Evolutionary conservation across 2,113 vertebrate genomes (phyloP).

Genomic region (Cervus canadensis): DNA sequence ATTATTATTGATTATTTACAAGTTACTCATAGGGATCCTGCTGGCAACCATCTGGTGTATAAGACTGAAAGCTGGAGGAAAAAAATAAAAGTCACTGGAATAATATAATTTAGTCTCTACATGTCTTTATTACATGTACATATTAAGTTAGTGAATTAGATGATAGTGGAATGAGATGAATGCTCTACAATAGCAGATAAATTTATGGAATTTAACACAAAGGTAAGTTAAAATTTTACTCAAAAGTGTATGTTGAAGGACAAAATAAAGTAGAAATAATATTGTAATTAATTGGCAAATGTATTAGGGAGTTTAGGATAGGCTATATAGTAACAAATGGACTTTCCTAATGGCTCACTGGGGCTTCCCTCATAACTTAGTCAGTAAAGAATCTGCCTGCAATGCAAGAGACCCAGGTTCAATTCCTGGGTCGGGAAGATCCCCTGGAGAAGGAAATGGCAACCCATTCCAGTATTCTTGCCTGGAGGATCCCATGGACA

Average conservation of each 20-base stretch:
- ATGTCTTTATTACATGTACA: neutral
- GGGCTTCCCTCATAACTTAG: neutral
- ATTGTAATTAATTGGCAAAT: neutral
- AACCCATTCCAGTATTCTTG: neutral
- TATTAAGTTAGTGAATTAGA: neutral
- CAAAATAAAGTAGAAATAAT: neutral
- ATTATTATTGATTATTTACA: constrained; percentile 31
- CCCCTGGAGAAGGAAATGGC: neutral
- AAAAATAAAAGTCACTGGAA: neutral
- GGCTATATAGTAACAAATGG: neutral
- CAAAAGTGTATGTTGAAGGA: neutral
- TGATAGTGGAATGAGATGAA: neutral
- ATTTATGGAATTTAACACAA: neutral
- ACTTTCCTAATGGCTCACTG: neutral
- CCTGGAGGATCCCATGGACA: neutral
- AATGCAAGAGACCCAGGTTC: neutral
- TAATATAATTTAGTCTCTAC: constrained; percentile 22
- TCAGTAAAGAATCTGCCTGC: neutral
- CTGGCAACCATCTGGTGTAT: constrained; percentile 32
- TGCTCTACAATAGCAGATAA: neutral
- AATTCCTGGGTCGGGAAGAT: neutral
- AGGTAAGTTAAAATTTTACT: constrained; percentile 14
- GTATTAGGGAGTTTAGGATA: neutral
- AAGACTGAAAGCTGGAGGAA: neutral
- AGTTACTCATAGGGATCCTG: constrained; percentile 22